Evolutionary conservation across 1,140 invertebrate genomes (phyloP).

Genomic region (Linepithema humile): DNA sequence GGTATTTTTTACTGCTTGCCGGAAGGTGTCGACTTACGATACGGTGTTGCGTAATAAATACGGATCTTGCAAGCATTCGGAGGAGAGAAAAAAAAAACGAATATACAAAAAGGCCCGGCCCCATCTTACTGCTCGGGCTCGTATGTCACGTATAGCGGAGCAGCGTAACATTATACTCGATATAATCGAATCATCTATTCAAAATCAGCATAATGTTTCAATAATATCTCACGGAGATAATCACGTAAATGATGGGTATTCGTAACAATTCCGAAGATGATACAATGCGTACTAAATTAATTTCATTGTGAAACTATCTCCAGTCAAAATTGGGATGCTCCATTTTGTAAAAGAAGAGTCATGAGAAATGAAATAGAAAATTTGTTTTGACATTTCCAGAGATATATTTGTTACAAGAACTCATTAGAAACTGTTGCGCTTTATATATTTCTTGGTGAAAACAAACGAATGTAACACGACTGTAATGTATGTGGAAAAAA

Average conservation of each 20-base stretch:
- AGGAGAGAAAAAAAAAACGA: not conserved
- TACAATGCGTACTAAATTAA: not conserved
- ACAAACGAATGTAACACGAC: no score
- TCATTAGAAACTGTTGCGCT: not conserved
- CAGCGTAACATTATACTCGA: not conserved
- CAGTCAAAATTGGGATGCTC: not conserved
- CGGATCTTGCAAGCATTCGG: conserved; percentile 2
- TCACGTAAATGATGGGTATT: not conserved
- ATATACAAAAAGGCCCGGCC: not conserved
- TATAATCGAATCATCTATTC: not conserved
- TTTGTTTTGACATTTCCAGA: no score
- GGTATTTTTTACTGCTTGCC: not conserved
- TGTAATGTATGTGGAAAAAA: no score
- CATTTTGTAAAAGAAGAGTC: not conserved
- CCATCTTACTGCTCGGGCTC: not conserved
- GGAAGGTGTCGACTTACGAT: conserved; percentile 18
- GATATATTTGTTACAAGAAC: not conserved
- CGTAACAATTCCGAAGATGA: not conserved
- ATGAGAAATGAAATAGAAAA: no score
- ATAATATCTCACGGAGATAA: not conserved
- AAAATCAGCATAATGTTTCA: not conserved
- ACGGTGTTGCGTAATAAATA: conserved; percentile 30
- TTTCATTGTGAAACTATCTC: not conserved
- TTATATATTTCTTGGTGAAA: conserved; percentile 3
- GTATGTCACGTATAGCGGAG: not conserved